Evolutionary conservation across 2,113 vertebrate genomes (phyloP).

Genomic region (Nesospiza acunhae): DNA sequence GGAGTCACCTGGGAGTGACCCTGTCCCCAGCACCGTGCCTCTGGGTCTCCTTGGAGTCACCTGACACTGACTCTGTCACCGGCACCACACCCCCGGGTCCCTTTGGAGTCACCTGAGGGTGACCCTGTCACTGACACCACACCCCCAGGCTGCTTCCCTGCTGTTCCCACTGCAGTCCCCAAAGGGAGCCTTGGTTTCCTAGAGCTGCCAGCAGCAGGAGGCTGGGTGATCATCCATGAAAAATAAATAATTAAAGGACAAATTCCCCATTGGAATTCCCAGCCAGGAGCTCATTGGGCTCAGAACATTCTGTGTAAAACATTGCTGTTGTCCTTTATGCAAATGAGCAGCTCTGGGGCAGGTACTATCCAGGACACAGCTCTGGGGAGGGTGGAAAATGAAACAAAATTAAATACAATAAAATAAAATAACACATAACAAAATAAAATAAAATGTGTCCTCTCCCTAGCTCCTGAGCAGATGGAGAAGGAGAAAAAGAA

Average conservation of each 20-base stretch:
- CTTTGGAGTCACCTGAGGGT: background rate
- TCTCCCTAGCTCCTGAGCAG: background rate
- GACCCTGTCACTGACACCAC: background rate
- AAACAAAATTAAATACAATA: background rate
- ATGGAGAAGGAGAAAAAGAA: background rate
- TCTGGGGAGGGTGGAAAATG: background rate
- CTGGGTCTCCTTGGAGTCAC: background rate
- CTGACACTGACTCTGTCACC: too few species aligned
- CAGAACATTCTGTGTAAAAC: background rate
- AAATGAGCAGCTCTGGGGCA: background rate
- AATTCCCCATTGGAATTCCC: background rate
- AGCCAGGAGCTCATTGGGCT: background rate
- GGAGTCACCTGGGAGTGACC: rapidly evolving
- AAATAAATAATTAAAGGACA: background rate
- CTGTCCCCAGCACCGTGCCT: rapidly evolving
- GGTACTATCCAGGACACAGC: background rate
- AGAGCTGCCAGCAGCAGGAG: background rate
- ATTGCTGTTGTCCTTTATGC: background rate
- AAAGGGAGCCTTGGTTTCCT: background rate
- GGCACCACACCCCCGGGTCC: rapidly evolving
- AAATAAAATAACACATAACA: background rate
- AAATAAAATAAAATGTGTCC: background rate
- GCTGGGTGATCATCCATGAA: background rate
- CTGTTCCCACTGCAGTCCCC: background rate
- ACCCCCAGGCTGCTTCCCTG: background rate